Evolutionary conservation across 2,113 vertebrate genomes (phyloP).

Genomic region (Vulpes vulpes): DNA sequence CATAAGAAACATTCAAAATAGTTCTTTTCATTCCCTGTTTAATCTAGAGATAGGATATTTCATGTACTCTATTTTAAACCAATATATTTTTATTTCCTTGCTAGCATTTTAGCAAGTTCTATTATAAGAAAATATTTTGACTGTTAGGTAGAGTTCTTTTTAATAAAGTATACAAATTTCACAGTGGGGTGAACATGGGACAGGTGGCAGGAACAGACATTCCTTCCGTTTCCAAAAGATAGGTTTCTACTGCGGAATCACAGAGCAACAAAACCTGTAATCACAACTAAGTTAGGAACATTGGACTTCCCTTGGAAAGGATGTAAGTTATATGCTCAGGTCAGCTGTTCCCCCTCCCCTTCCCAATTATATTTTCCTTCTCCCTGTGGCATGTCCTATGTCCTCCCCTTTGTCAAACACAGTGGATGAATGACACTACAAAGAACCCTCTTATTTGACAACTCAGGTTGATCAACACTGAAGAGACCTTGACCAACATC

Average conservation of each 20-base stretch:
- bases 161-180: not conserved
- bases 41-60: not conserved
- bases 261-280: not conserved
- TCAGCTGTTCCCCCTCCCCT: not conserved
- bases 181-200: not conserved
- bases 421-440: not conserved
- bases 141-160: not conserved
- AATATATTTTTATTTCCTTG: not conserved
- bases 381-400: not conserved
- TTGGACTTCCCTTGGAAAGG: not conserved
- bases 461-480: constrained; percentile 15
- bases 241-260: not conserved
- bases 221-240: not conserved
- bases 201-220: not conserved
- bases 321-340: not conserved
- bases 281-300: not conserved
- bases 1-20: constrained; percentile 21
- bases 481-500: constrained; percentile 6
- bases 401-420: not conserved
- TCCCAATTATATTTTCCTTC: not conserved
- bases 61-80: not conserved
- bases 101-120: not conserved
- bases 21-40: not conserved
- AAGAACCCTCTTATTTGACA: not conserved
- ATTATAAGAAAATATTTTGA: constrained; percentile 45